Evolutionary conservation across 2,888 invertebrate genomes (phyloP).

Genomic region (Pardosa pseudoannulata): DNA sequence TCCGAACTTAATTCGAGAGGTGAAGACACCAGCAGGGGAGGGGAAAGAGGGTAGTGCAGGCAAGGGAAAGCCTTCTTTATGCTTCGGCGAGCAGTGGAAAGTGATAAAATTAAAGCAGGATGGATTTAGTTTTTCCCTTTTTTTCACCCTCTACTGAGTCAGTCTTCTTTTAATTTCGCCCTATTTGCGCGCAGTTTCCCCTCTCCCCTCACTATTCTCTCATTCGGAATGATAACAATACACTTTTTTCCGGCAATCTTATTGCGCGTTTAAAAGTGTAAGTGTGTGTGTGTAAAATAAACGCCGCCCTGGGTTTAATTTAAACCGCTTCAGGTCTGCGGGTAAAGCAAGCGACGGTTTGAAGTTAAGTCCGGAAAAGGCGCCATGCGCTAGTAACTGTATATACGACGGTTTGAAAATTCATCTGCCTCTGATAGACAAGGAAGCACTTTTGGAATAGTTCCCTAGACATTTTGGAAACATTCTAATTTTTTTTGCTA

Average conservation of each 20-base stretch:
- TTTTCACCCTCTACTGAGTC: neutral
- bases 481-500: too few species aligned
- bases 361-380: too few species aligned
- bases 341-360: too few species aligned
- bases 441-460: too few species aligned
- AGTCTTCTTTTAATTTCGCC: neutral
- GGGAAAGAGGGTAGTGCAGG: neutral
- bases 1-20: slow-evolving; percentile 48
- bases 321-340: too few species aligned
- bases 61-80: neutral
- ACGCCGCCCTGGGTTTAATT: too few species aligned
- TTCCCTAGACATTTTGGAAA: too few species aligned
- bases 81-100: slow-evolving; percentile 41
- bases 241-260: slow-evolving; percentile 55
- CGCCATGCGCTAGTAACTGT: too few species aligned
- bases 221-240: slow-evolving; percentile 54
- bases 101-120: slow-evolving; percentile 59
- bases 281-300: too few species aligned
- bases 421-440: too few species aligned
- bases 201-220: slow-evolving; percentile 37
- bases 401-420: too few species aligned
- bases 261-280: slow-evolving; percentile 1
- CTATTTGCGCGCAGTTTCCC: slow-evolving; percentile 8
- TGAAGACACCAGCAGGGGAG: slow-evolving; percentile 1
- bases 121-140: neutral